Percentiles rank a stretch among this genome's conserved stretches.
These are phyloP conservation scores for Hartigia nigra DNA, from an alignment of 2,888 invertebrate species.

Conservation along the genomic window DNA sequence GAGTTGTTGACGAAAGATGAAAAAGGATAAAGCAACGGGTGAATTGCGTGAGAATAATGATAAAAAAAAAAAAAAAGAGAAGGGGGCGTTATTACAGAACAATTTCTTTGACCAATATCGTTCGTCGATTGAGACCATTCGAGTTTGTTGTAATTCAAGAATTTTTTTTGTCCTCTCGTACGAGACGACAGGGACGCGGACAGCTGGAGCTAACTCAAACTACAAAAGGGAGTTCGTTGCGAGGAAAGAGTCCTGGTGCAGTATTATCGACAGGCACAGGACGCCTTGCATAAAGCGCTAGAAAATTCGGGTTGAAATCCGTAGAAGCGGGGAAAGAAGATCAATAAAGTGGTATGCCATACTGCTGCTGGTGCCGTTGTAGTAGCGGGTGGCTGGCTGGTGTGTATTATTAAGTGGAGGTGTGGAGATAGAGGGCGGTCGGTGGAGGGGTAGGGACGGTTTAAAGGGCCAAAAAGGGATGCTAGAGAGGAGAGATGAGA, in stretches of 20 bases:
- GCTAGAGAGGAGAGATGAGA: conserved; percentile 17
- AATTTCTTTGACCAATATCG: not conserved
- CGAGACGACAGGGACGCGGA: not conserved
- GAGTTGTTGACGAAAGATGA: conserved; percentile 15
- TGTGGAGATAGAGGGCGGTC: conserved; percentile 42
- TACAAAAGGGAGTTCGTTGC: not conserved
- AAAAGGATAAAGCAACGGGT: conserved; percentile 13
- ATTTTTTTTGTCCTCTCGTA: no score
- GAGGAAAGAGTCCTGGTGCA: not conserved
- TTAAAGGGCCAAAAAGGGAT: conserved; percentile 26
- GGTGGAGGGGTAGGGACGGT: conserved; percentile 20
- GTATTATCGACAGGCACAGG: not conserved
- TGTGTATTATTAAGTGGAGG: conserved; percentile 57
- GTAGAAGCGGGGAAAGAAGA: conserved; percentile 59
- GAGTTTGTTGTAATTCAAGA: not conserved
- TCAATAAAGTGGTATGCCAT: conserved; percentile 60
- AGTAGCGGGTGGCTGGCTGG: conserved; percentile 47
- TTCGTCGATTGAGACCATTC: not conserved
- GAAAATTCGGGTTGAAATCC: conserved; percentile 59
- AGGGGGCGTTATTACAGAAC: no score
- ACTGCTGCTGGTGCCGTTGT: conserved; percentile 44
- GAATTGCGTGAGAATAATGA: not conserved
- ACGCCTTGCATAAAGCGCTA: conserved; percentile 51
- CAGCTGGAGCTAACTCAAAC: not conserved
- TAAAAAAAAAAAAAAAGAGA: no score